Conservation (phyloP, 64 coral and sea anemone species). For the Stichodactyla mertensii region DNA sequence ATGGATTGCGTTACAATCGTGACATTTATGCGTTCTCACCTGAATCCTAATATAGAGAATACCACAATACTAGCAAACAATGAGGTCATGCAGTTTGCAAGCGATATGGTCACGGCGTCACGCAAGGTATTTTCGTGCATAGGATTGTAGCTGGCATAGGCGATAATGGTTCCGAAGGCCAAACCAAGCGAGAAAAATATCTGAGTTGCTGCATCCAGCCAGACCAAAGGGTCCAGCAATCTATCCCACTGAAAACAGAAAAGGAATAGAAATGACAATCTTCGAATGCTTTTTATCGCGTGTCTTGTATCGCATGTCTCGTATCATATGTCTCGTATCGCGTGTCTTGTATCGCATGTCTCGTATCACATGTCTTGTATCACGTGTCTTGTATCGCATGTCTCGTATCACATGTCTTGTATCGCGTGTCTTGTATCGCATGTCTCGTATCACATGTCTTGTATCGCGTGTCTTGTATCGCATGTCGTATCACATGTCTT, state of each 20-base stretch:
- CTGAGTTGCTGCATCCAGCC: slow-evolving; percentile 96
- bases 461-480: too few species aligned
- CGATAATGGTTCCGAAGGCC: slow-evolving; percentile 85
- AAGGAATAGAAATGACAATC: not conserved
- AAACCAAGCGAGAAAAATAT: slow-evolving; percentile 94
- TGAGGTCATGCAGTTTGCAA: slow-evolving; percentile 85
- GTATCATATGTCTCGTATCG: too few species aligned
- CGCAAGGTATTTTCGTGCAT: slow-evolving; percentile 85
- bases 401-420: too few species aligned
- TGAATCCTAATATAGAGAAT: slow-evolving; percentile 99
- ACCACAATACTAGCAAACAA: slow-evolving; percentile 91
- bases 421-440: too few species aligned
- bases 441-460: too few species aligned
- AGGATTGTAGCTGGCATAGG: slow-evolving; percentile 92
- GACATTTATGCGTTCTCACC: slow-evolving; percentile 50
- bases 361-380: too few species aligned
- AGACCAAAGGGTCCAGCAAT: slow-evolving; percentile 86
- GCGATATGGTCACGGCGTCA: slow-evolving; percentile 77
- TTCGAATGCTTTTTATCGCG: not conserved
- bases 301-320: too few species aligned
- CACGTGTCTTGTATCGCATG: too few species aligned
- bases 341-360: too few species aligned
- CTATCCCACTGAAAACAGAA: slow-evolving; percentile 74
- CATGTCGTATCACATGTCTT: not conserved
- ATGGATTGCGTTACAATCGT: not conserved